Percentiles rank a stretch among this genome's conserved stretches.
Evolutionary conservation across 2,797 vertebrate species (phyloP).

Genomic region (Psittacula echo): DNA sequence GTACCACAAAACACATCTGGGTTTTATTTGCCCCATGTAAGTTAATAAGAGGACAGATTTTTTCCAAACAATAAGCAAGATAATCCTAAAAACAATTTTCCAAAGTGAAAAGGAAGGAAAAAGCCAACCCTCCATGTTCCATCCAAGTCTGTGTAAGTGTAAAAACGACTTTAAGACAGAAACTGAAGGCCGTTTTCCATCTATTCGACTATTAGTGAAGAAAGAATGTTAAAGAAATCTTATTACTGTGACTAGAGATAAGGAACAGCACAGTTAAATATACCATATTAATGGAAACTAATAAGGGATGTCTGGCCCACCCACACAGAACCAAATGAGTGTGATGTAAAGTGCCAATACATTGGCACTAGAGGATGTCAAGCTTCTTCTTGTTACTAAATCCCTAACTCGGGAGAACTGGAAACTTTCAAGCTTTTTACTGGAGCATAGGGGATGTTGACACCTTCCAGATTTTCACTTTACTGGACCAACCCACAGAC

Average conservation of each 20-base stretch:
- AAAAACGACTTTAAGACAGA: conserved; percentile 1
- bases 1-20: conserved; percentile 73
- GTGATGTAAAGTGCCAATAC: conserved; percentile 4
- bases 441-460: conserved; percentile 66
- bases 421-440: conserved; percentile 51
- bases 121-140: not conserved
- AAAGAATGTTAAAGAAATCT: not conserved
- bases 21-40: conserved; percentile 74
- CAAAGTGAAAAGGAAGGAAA: conserved; percentile 17
- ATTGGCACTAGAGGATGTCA: conserved; percentile 10
- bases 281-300: not conserved
- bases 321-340: not conserved
- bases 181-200: not conserved
- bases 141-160: not conserved
- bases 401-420: conserved; percentile 17
- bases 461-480: conserved; percentile 77
- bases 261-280: not conserved
- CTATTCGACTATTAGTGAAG: not conserved
- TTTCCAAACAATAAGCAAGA: conserved; percentile 68
- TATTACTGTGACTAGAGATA: not conserved
- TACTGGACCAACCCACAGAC: conserved; percentile 78
- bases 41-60: conserved; percentile 60
- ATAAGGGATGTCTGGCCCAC: not conserved
- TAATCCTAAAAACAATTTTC: conserved; percentile 69
- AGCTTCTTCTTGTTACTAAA: conserved; percentile 20